Evolutionary conservation across 2,888 invertebrate species (phyloP).

Genomic region (Caenorhabditis imperialis): DNA sequence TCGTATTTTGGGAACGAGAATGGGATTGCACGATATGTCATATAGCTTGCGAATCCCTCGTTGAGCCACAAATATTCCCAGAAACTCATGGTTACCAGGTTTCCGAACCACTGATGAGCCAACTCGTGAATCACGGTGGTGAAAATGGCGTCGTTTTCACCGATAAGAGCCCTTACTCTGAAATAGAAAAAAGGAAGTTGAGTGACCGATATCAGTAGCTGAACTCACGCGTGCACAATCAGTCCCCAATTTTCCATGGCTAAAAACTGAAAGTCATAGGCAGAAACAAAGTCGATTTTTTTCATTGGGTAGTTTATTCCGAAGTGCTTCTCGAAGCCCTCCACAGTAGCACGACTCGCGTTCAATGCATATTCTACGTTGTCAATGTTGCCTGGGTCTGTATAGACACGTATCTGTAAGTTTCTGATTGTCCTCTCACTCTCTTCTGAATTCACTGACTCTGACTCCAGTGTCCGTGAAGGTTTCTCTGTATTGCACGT

Average conservation of each 20-base stretch:
- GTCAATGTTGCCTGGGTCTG: conserved; percentile 82
- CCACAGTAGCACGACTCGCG: conserved; percentile 81
- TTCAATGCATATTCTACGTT: conserved; percentile 84
- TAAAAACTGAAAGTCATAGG: conserved; percentile 90
- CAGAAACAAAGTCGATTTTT: conserved; percentile 85
- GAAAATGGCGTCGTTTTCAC: conserved; percentile 86
- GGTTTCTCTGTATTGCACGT: conserved; percentile 84
- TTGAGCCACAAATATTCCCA: conserved; percentile 79
- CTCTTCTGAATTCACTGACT: conserved; percentile 83
- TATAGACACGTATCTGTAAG: conserved; percentile 80
- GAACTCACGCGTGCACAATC: conserved; percentile 84
- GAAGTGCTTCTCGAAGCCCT: conserved; percentile 86
- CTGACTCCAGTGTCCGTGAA: conserved; percentile 83
- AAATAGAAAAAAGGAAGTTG: conserved; percentile 84
- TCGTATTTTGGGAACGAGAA: background rate
- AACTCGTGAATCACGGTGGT: conserved; percentile 82
- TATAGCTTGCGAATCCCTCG: conserved; percentile 66
- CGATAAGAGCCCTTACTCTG: conserved; percentile 84
- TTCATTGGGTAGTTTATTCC: conserved; percentile 88
- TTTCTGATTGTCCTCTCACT: conserved; percentile 81
- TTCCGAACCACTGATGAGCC: conserved; percentile 78
- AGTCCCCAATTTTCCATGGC: conserved; percentile 97
- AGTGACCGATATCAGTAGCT: conserved; percentile 64
- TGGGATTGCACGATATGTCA: background rate
- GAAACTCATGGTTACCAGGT: conserved; percentile 78